Evolutionary conservation across 2,888 invertebrate genomes (phyloP).

Genomic region (Drosophila paramelanica): DNA sequence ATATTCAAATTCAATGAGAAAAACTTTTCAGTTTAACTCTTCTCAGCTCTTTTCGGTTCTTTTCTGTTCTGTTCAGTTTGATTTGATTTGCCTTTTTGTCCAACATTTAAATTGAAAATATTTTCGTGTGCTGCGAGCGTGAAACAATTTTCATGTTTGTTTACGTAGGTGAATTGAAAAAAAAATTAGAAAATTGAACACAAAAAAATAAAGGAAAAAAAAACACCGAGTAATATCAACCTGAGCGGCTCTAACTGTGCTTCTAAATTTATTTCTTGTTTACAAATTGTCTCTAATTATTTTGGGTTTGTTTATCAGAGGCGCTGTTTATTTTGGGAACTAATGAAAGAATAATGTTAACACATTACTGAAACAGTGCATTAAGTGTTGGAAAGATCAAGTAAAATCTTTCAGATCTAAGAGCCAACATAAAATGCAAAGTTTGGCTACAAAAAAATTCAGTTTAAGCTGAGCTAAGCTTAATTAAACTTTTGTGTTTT

Average conservation of each 20-base stretch:
- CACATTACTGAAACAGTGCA: slow-evolving; percentile 13
- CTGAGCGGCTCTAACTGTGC: slow-evolving; percentile 48
- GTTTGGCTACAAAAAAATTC: slow-evolving; percentile 7
- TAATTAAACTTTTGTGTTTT: too few relatives aligned
- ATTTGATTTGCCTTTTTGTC: slow-evolving; percentile 40
- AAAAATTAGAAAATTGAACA: slow-evolving; percentile 18
- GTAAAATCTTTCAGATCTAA: background rate
- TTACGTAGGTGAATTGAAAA: slow-evolving; percentile 51
- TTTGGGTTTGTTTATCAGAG: slow-evolving; percentile 65
- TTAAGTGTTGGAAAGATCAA: slow-evolving; percentile 19
- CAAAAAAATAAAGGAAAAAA: slow-evolving; percentile 17
- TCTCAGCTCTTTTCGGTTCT: slow-evolving; percentile 10
- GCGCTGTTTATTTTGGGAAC: slow-evolving; percentile 59
- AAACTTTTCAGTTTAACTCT: slow-evolving; percentile 34
- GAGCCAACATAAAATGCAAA: background rate
- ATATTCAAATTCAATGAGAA: slow-evolving; percentile 66
- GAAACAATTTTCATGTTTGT: slow-evolving; percentile 70
- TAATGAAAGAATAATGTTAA: slow-evolving; percentile 23
- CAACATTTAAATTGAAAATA: slow-evolving; percentile 66
- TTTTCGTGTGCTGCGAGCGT: slow-evolving; percentile 74
- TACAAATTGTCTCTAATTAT: slow-evolving; percentile 74
- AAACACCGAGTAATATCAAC: slow-evolving; percentile 31
- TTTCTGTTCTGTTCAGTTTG: slow-evolving; percentile 21
- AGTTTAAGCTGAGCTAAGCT: slow-evolving; percentile 22
- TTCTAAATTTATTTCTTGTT: slow-evolving; percentile 60